These are phyloP conservation scores for Dicranocentrus wangi DNA, from an alignment of 2,888 invertebrate species.

Conservation along the genomic window DNA sequence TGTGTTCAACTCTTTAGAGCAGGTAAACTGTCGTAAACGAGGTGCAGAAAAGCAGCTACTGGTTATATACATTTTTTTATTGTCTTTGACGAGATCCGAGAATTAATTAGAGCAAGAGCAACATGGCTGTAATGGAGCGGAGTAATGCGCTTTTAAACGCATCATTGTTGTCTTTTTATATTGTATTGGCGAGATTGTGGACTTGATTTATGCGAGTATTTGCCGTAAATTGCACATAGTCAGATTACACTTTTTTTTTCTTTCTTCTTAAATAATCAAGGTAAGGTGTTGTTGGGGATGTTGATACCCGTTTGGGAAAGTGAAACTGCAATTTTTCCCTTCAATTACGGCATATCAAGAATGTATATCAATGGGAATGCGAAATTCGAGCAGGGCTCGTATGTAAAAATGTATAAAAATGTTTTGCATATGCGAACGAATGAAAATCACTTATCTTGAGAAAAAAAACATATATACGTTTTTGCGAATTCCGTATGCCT, in stretches of 20 bases:
- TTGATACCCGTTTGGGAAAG: constrained; percentile 45
- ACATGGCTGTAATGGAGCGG: not conserved
- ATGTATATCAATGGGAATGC: too few species aligned
- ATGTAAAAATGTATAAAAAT: too few species aligned
- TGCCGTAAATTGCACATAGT: not conserved
- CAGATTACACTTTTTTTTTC: not conserved
- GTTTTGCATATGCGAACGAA: too few species aligned
- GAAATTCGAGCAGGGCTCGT: too few species aligned
- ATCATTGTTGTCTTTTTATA: not conserved
- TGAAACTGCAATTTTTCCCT: constrained; percentile 51
- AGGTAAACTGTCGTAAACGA: constrained; percentile 27
- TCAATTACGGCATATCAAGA: not conserved
- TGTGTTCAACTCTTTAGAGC: constrained; percentile 26
- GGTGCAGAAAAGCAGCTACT: constrained; percentile 15
- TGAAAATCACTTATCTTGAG: too few species aligned
- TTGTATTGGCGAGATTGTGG: not conserved
- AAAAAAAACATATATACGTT: not conserved
- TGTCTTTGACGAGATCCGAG: constrained; percentile 17
- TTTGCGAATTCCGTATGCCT: not conserved
- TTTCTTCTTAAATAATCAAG: too few species aligned
- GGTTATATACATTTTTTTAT: constrained; percentile 6
- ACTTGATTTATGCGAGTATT: constrained; percentile 6
- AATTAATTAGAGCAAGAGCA: constrained; percentile 55
- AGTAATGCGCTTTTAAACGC: not conserved
- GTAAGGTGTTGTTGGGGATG: too few species aligned